These are phyloP conservation scores for Fissipunctia ypsillon DNA, from an alignment of 2,888 invertebrate species.

Conservation along the genomic window DNA sequence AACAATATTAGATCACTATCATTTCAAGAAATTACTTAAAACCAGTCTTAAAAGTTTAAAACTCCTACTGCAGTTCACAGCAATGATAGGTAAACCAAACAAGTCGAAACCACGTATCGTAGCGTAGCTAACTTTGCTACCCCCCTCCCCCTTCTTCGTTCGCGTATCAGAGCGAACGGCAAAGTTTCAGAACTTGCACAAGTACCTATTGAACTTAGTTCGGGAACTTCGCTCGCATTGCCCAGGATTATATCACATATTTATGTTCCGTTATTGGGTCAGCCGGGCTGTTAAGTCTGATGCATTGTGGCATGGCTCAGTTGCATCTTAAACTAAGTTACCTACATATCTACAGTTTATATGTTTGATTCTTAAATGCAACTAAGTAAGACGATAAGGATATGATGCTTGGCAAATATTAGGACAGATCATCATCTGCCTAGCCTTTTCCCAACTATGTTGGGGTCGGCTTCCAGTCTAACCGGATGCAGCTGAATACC, in stretches of 20 bases:
- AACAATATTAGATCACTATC: not conserved
- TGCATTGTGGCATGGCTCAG: constrained; percentile 15
- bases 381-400: not conserved
- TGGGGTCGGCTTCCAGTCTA: no score
- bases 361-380: not conserved
- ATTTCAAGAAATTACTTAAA: constrained; percentile 1
- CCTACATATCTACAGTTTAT: not conserved
- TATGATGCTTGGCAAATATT: not conserved
- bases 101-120: constrained; percentile 41
- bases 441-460: no score
- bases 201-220: constrained; percentile 43
- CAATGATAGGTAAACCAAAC: constrained; percentile 28
- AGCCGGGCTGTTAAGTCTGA: constrained; percentile 21
- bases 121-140: constrained; percentile 36
- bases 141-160: not conserved
- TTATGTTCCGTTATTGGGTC: constrained; percentile 51
- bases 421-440: no score
- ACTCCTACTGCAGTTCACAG: constrained; percentile 20
- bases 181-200: constrained; percentile 50
- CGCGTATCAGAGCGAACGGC: constrained; percentile 26
- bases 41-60: constrained; percentile 9
- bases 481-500: no score
- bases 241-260: constrained; percentile 49
- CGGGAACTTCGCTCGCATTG: constrained; percentile 45
- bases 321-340: constrained; percentile 19